Evolutionary conservation across 2,797 vertebrate species (phyloP), one percentile per base, ranked within the genome.

Genomic region (Myripristis jacobus): DNA sequence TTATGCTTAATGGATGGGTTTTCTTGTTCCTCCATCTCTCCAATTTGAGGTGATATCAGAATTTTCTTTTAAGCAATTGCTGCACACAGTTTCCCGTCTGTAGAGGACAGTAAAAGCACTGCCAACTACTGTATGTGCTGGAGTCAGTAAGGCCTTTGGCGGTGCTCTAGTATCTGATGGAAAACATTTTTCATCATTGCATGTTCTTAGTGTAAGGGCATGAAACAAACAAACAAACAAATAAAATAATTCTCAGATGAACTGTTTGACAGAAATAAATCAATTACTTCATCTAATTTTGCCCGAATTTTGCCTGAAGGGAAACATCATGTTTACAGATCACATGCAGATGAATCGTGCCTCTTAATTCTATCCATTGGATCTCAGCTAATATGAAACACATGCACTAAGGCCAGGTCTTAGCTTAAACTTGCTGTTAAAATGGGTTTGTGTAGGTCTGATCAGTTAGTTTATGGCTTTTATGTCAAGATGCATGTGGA

Each of bases 1-100:
- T 84, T 82, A 77, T 34, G 44, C 43, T 60, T 89, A 91, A 89
- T 89, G 68, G 79, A 84, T 80, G 66, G 50, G 75, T 88, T 79
- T 80, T 88, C 86, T 80, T 65, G 48, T 70, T 80, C 27, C 61
- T 69, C 73, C 66, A 57, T 84, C 65, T 91, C 51, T 82, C 69
- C 82, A 89, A 86, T 91, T 92, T 91, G 31, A 83, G 75, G 15
- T 66, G 65, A 36, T 73, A 81, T 85, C 47, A 56, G 58, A 70
- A 58, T 80, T 70, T 77, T 53, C 34, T 59, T 79, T 73, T 59
- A 62, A 66, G 58, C 27, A 54, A 84, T 77, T 68, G 18, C 50
- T 62, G 61, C 52, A 77, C 84, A 74, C 52, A 48, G 25, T 58
- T 69, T 69, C 31, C 52, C 21, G 12, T 55, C 43, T 73, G 46